phyloP scores from a whole-genome alignment of 2,797 vertebrate genomes.

The Malurus leucopterus region DNA sequence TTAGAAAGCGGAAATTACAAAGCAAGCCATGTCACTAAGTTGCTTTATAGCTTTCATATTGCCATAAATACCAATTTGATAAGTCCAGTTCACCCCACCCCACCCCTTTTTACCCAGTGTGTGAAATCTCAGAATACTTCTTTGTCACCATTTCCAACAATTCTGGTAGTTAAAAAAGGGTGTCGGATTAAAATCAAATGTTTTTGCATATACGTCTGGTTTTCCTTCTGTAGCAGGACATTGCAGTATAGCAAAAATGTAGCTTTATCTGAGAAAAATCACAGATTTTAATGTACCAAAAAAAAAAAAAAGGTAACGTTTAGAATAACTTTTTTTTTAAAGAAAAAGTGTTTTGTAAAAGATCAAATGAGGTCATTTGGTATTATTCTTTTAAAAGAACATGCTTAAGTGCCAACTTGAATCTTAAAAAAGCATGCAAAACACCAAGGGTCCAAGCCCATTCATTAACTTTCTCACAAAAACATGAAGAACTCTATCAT shows the following conservation, averaged over 20 bases:
- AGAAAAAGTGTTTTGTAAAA: slow-evolving; percentile 60
- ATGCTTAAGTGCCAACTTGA: slow-evolving; percentile 65
- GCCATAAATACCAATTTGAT: slow-evolving; percentile 59
- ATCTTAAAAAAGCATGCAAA: slow-evolving; percentile 63
- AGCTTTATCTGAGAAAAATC: slow-evolving; percentile 47
- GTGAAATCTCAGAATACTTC: slow-evolving; percentile 59
- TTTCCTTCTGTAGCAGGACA: slow-evolving; percentile 22
- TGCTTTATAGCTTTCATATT: slow-evolving; percentile 65
- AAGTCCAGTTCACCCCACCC: slow-evolving; percentile 23
- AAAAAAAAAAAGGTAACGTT: background rate
- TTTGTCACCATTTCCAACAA: slow-evolving; percentile 57
- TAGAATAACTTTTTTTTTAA: background rate
- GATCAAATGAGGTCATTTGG: slow-evolving; percentile 68
- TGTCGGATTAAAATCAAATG: slow-evolving; percentile 38
- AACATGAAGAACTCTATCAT: slow-evolving; percentile 57
- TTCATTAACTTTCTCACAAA: slow-evolving; percentile 51
- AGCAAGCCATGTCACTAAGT: slow-evolving; percentile 69
- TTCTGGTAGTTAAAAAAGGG: slow-evolving; percentile 38
- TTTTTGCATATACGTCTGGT: slow-evolving; percentile 46
- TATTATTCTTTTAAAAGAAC: slow-evolving; percentile 57
- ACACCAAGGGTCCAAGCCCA: slow-evolving; percentile 48
- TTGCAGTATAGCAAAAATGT: slow-evolving; percentile 40
- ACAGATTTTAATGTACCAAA: slow-evolving; percentile 51
- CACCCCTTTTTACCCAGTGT: slow-evolving; percentile 5
- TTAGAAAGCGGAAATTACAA: slow-evolving; percentile 76